A percentile compares a stretch with the other conserved stretches of the same genome.
phyloP scores from a whole-genome alignment of 2,797 vertebrate genomes.

The Lepus oiostolus region DNA sequence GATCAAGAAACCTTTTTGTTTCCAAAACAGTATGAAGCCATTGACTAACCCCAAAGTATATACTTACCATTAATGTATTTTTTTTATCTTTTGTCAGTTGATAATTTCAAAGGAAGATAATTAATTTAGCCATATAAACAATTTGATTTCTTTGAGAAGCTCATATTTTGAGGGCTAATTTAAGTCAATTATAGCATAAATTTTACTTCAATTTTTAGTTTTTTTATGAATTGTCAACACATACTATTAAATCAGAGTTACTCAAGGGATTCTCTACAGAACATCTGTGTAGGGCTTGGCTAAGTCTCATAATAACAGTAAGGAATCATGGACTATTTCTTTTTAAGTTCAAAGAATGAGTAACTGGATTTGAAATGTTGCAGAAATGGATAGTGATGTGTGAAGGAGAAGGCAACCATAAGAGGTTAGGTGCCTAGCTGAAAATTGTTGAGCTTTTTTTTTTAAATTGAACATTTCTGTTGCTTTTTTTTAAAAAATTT shows the following conservation, averaged over 20 bases:
- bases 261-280: background rate
- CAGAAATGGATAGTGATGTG: background rate
- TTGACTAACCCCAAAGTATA: background rate
- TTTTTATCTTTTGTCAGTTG: background rate
- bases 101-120: background rate
- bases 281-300: background rate
- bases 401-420: background rate
- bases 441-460: background rate
- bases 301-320: background rate
- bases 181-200: background rate
- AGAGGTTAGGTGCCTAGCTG: background rate
- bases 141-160: slow-evolving; percentile 3
- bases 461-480: too few species aligned
- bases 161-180: slow-evolving; percentile 38
- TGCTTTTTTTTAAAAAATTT: too few species aligned
- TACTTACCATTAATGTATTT: background rate
- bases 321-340: background rate
- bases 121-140: background rate
- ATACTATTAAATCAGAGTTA: background rate
- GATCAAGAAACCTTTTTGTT: background rate
- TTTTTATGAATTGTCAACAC: background rate
- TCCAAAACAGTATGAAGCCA: background rate
- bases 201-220: slow-evolving; percentile 5
- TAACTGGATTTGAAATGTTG: background rate
- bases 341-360: background rate